These are phyloP conservation scores for Manis pentadactyla DNA, from an alignment of 2,797 vertebrate genomes.

Conservation along the genomic window DNA sequence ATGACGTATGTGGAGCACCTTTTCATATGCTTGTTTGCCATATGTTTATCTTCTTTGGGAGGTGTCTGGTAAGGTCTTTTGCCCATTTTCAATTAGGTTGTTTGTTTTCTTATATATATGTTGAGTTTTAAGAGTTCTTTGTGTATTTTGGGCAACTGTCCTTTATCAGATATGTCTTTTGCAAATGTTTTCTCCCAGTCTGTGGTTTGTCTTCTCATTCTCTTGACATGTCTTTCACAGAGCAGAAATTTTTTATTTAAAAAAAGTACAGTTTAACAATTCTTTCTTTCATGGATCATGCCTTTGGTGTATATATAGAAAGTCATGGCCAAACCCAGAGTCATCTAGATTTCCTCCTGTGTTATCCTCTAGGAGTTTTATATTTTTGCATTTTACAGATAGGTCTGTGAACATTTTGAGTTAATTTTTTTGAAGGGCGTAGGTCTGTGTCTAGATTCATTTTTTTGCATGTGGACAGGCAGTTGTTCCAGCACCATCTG, in stretches of 20 bases:
- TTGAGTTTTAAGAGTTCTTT: neutral
- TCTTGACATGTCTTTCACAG: neutral
- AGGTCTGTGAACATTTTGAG: neutral
- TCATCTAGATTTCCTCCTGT: neutral
- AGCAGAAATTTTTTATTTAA: neutral
- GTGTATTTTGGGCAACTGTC: neutral
- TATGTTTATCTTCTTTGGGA: neutral
- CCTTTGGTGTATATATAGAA: neutral
- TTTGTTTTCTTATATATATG: neutral
- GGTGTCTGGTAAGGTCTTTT: neutral
- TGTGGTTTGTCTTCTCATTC: neutral
- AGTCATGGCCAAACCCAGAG: neutral
- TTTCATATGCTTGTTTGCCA: neutral
- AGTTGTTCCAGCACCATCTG: neutral
- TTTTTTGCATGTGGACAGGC: neutral
- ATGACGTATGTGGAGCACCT: neutral
- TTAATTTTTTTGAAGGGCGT: neutral
- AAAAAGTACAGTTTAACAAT: neutral
- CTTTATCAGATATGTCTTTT: neutral
- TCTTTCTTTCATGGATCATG: neutral
- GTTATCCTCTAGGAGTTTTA: neutral
- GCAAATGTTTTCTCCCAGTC: neutral
- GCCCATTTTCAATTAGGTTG: neutral
- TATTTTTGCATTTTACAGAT: neutral
- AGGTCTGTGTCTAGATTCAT: neutral